Conservation (phyloP, 2,797 vertebrate species). For the Thamnophis elegans region DNA sequence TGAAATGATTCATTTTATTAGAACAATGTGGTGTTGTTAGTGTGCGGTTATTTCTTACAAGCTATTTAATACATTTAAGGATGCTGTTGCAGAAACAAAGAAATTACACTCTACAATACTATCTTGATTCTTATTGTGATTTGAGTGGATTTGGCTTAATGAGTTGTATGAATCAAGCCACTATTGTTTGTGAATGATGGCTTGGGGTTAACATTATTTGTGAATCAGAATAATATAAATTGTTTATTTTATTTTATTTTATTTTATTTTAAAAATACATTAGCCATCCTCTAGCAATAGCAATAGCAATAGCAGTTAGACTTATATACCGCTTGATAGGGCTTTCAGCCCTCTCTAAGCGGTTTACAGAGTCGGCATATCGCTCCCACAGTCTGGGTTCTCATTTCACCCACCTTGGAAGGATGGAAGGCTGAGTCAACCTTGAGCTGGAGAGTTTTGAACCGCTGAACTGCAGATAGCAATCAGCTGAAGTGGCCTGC, state of each 20-base stretch:
- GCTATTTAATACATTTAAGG: neutral
- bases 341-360: too few species aligned
- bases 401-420: too few species aligned
- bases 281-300: too few species aligned
- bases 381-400: too few species aligned
- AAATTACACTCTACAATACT: neutral
- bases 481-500: too few species aligned
- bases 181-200: neutral
- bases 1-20: neutral
- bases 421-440: too few species aligned
- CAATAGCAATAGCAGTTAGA: too few species aligned
- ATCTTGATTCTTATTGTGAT: neutral
- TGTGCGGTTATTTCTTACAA: neutral
- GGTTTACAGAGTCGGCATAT: too few species aligned
- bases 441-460: too few species aligned
- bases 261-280: neutral
- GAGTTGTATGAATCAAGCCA: neutral
- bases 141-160: neutral
- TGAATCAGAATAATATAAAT: neutral
- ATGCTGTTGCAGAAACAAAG: neutral
- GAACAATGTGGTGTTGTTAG: neutral
- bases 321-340: too few species aligned
- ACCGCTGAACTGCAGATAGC: too few species aligned
- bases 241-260: neutral
- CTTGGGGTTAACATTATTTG: neutral